phyloP scores from a whole-genome alignment of 2,113 vertebrate species.

The Turnix velox region DNA sequence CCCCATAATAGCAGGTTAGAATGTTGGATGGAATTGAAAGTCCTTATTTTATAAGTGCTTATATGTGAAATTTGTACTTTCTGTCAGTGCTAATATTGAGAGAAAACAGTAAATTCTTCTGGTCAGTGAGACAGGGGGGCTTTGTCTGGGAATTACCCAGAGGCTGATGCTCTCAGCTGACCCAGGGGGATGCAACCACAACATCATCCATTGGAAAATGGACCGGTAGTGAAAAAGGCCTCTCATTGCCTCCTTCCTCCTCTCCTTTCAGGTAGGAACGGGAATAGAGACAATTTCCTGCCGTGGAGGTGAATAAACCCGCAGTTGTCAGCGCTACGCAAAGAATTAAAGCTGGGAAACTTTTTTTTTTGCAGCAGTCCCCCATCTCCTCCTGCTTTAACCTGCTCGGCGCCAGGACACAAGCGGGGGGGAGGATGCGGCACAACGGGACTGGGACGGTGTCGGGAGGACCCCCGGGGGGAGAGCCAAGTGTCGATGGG shows the following conservation, averaged over 20 bases:
- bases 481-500: background rate
- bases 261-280: background rate
- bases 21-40: background rate
- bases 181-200: background rate
- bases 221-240: background rate
- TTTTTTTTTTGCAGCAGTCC: background rate
- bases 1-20: background rate
- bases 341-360: background rate
- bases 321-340: background rate
- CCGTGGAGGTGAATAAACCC: background rate
- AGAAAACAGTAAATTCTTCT: background rate
- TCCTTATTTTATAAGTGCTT: background rate
- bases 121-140: background rate
- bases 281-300: background rate
- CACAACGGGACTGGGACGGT: background rate
- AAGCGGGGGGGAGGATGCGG: background rate
- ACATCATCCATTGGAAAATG: background rate
- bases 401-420: background rate
- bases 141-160: background rate
- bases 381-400: background rate
- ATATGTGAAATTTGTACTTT: background rate
- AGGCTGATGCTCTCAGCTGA: background rate
- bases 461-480: background rate
- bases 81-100: background rate
- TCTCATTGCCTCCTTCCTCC: background rate